These are phyloP conservation scores for Athrips mouffetella DNA, from an alignment of 2,888 invertebrate species.

Conservation along the genomic window DNA sequence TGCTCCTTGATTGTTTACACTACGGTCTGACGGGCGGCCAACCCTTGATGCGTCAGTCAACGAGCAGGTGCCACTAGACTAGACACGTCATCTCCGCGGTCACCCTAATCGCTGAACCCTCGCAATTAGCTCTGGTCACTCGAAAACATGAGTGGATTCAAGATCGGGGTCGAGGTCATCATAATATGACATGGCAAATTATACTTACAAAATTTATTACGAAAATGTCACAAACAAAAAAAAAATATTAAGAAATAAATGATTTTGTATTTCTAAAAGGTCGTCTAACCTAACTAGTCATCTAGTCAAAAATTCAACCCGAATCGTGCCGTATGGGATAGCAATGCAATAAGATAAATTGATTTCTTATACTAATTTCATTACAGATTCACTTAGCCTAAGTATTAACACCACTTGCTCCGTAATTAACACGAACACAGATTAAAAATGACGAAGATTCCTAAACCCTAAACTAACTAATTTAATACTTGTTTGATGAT, in stretches of 20 bases:
- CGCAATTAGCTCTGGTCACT: background rate
- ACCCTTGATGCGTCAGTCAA: slow-evolving; percentile 30
- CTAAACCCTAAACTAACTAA: too few relatives aligned
- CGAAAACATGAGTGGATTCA: background rate
- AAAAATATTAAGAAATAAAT: background rate
- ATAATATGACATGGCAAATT: slow-evolving; percentile 4
- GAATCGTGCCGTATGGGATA: too few relatives aligned
- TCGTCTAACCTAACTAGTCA: too few relatives aligned
- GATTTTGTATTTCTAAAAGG: too few relatives aligned
- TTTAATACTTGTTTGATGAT: too few relatives aligned
- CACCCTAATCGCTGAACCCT: background rate
- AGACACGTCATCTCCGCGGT: slow-evolving; percentile 31
- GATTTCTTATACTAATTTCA: too few relatives aligned
- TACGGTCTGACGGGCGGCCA: background rate
- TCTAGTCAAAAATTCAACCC: too few relatives aligned
- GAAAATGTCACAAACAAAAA: background rate
- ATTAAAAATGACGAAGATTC: too few relatives aligned
- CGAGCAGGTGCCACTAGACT: slow-evolving; percentile 30
- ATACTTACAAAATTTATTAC: background rate
- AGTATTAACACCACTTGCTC: too few relatives aligned
- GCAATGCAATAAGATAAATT: too few relatives aligned
- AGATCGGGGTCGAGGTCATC: slow-evolving; percentile 2
- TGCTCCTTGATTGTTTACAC: background rate
- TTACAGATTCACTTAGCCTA: too few relatives aligned
- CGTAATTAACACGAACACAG: too few relatives aligned